Evolutionary conservation across 92 coral and sea anemone species (phyloP), one percentile per base, ranked within the genome.

Genomic region (Palythoa caribaeorum): DNA sequence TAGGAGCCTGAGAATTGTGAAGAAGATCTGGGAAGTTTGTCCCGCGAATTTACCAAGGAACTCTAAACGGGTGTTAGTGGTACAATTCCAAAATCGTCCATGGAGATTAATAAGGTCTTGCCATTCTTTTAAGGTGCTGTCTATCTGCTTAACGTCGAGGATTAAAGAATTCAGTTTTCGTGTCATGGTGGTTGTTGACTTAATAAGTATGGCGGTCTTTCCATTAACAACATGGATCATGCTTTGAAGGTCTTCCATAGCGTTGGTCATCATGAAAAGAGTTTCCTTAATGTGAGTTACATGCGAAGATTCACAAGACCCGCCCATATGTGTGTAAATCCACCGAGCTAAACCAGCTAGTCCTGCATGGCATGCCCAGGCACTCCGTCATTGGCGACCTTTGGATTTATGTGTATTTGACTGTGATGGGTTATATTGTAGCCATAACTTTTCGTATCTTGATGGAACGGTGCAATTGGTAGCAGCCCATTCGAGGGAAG

Each of bases 291-390:
- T 66, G 51, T 88, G 80, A 5, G 14, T 69, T 1, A 83, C 60
- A 9, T 84, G 83, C 55, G 28, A 28, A 28, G 28, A 28, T 28
- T 28, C 28, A 28, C 28, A 28, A 28, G 28, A 28, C 0, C 28
- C 0, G 28, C 28, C 28, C 28, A 28, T 28, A 28, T 28, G 28
- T 28, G 28, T 51, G 11, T 51, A 51, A 6, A 51, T 6, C 55
- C 55, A 51, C 11, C 5, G 55, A 51, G 81, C 86, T 0, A 91
- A 0, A 2, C 89, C 94, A 1, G 68, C 70, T 53, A 87, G 68
- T 1, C 91, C 91, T 9, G 91, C 91, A 35, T 78, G 84, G 53
- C 84, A 78, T 14, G 84, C 84, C 84, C 53, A 55, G 12, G 69
- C 83, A 3, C 38, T 78, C 11, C 83, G 44, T 35, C 50, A 16